Evolutionary conservation across 2,797 vertebrate genomes (phyloP).

Genomic region (Thripadectes ignobilis): DNA sequence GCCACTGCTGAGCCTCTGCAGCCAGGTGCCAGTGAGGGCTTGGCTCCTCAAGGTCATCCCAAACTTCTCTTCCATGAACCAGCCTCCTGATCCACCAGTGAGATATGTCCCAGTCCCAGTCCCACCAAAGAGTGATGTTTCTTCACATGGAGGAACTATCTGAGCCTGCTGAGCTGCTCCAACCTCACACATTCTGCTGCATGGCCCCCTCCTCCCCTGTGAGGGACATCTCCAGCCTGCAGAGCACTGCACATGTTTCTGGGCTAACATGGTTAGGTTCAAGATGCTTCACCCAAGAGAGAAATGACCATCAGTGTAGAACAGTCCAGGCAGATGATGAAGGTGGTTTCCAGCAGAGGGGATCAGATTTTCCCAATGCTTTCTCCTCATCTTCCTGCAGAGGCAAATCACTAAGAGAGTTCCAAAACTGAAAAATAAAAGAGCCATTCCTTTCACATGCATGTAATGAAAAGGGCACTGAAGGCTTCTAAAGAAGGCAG

Average conservation of each 20-base stretch:
- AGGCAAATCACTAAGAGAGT: background rate
- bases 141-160: background rate
- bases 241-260: fast-evolving
- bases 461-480: background rate
- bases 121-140: background rate
- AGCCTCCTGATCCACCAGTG: background rate
- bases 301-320: background rate
- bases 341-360: background rate
- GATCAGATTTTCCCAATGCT: background rate
- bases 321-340: background rate
- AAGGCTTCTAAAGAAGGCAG: background rate
- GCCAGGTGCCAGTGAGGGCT: background rate
- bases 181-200: background rate
- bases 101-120: background rate
- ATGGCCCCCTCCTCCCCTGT: fast-evolving
- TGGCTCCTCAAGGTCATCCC: background rate
- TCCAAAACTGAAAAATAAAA: background rate
- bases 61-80: background rate
- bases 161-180: background rate
- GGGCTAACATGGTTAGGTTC: background rate
- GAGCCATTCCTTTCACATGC: background rate
- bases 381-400: background rate
- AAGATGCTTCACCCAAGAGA: background rate
- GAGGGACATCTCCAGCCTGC: background rate
- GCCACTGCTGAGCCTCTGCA: background rate